Evolutionary conservation across 2,888 invertebrate genomes (phyloP).

Genomic region (Clepsis dumicolana): DNA sequence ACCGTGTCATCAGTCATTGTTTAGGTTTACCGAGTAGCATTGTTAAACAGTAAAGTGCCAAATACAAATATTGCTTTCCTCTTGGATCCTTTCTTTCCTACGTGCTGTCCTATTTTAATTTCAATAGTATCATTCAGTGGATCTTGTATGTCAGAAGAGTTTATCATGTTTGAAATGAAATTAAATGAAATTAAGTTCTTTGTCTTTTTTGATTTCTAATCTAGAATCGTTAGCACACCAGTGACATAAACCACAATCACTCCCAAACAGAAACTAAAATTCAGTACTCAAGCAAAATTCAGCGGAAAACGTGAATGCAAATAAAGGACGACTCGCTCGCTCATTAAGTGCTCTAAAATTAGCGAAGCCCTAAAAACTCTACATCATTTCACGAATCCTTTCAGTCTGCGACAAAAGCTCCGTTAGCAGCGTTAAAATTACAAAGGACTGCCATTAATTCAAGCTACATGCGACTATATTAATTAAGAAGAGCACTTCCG

Average conservation of each 20-base stretch:
- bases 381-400: slow-evolving; percentile 17
- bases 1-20: too few relatives aligned
- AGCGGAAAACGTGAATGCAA: background rate
- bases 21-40: too few relatives aligned
- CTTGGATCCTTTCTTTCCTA: too few relatives aligned
- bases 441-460: slow-evolving; percentile 65
- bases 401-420: slow-evolving; percentile 45
- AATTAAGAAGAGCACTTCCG: slow-evolving; percentile 75
- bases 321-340: background rate
- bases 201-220: background rate
- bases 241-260: background rate
- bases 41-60: too few relatives aligned
- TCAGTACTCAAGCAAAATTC: background rate
- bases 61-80: too few relatives aligned
- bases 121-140: too few relatives aligned
- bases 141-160: too few relatives aligned
- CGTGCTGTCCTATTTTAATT: too few relatives aligned
- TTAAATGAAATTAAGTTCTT: background rate
- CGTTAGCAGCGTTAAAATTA: slow-evolving; percentile 60
- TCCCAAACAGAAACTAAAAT: background rate
- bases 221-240: background rate
- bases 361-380: slow-evolving; percentile 7
- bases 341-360: slow-evolving; percentile 6
- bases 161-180: too few relatives aligned
- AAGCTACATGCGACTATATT: slow-evolving; percentile 68